Evolutionary conservation across 2,888 invertebrate genomes (phyloP).

Genomic region (Eremobia ochroleuca): DNA sequence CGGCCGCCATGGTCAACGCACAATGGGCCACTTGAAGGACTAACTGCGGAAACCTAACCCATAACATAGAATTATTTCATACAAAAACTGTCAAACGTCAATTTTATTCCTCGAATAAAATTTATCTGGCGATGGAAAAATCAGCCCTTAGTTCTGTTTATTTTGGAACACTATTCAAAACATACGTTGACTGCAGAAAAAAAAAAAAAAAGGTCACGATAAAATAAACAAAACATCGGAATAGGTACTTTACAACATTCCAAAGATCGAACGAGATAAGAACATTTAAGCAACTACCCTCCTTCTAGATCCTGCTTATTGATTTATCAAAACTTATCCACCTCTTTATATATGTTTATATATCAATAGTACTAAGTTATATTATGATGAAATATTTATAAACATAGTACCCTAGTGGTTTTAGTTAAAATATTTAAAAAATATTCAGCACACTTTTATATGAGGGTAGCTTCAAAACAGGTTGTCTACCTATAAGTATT

Average conservation of each 20-base stretch:
- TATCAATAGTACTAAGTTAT: not conserved
- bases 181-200: not conserved
- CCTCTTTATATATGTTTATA: not conserved
- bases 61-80: too few relatives aligned
- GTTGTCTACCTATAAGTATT: constrained; percentile 50
- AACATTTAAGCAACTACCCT: constrained; percentile 37
- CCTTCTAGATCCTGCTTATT: not conserved
- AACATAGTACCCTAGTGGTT: not conserved
- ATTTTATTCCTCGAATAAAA: too few relatives aligned
- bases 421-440: not conserved
- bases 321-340: constrained; percentile 14
- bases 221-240: constrained; percentile 20
- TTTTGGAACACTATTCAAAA: too few relatives aligned
- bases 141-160: too few relatives aligned
- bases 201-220: not conserved
- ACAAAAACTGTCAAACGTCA: too few relatives aligned
- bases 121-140: too few relatives aligned
- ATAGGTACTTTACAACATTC: constrained; percentile 31
- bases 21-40: too few relatives aligned
- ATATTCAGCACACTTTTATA: constrained; percentile 2
- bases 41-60: too few relatives aligned
- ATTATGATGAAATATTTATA: constrained; percentile 12
- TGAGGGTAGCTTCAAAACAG: constrained; percentile 66
- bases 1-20: too few relatives aligned
- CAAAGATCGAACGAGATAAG: constrained; percentile 32